Evolutionary conservation across 2,888 invertebrate genomes (phyloP), one percentile per base, ranked within the genome.

Genomic region (Anodontia alba): DNA sequence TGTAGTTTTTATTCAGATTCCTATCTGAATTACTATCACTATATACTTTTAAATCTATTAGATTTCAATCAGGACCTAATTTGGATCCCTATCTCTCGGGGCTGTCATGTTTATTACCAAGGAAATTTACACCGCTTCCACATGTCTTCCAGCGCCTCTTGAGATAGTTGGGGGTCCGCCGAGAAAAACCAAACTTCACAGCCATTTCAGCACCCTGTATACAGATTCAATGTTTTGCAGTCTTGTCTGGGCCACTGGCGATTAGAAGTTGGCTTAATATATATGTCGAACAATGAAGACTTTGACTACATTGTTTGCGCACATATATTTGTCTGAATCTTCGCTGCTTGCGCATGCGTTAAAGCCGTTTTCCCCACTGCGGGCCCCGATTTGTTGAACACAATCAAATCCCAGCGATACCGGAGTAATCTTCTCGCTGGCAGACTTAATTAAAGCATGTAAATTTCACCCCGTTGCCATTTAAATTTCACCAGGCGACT

Each of bases 401-500:
- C 5, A 8, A 38, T 54, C 15, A 29, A 62, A 33, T 33, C 62
- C 33, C 23, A 33, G 33, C 33, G 33, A 62, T 62, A 33, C 62
- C 33, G 17, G 20, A 33, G 62, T 62, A 62, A 62, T 62, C 62
- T 17, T 5, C 20, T 62, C 15, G 62, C 10, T 33, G 33, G 33
- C 62, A 62, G 62, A 62, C 62, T 62, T 62, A 33, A 33, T 62
- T 62, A 62, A 62, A 33, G 26, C 54, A 54, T 33, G 62, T 62
- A 62, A 62, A 62, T 62, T 62, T 62, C 62, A 62, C 62, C 29
- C 33, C 62, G n/a, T 33, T 33, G 23, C 62, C 33, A 62, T 62
- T 62, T 62, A 62, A 33, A 62, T 62, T 33, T 62, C 62, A 62
- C 62, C 62, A 33, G 31, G 7, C 49, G 69, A 75, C 78, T 62